A percentile compares a stretch with the other conserved stretches of the same genome.
phyloP scores from a whole-genome alignment of 53 echinoderm and acorn worm species.

The Actinopyga echinites region DNA sequence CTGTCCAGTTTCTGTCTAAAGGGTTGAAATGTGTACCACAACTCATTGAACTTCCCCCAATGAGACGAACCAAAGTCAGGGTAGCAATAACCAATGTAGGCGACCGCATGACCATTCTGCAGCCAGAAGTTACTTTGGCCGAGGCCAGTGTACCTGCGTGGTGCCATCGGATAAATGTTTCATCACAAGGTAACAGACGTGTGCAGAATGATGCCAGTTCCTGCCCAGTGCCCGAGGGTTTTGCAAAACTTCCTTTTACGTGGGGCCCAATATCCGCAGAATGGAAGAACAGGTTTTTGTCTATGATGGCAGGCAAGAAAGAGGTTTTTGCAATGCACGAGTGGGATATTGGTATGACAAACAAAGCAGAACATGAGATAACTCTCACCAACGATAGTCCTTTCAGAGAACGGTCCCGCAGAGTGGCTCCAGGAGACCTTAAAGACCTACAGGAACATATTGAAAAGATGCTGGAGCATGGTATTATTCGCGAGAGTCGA shows the following conservation, averaged over 20 bases:
- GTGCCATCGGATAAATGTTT: not conserved
- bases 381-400: slow-evolving; percentile 46
- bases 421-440: slow-evolving; percentile 51
- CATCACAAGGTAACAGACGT: too few species aligned
- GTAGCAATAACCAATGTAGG: not conserved
- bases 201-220: too few species aligned
- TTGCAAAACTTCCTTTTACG: not conserved
- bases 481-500: slow-evolving; percentile 46
- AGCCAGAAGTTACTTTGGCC: not conserved
- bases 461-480: slow-evolving; percentile 42
- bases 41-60: not conserved
- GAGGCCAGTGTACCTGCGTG: not conserved
- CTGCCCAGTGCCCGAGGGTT: slow-evolving; percentile 39
- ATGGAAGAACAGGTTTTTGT: not conserved
- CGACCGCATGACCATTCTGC: not conserved
- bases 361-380: slow-evolving; percentile 45
- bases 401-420: slow-evolving; percentile 46
- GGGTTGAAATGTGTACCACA: not conserved
- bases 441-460: slow-evolving; percentile 48
- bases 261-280: not conserved
- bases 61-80: not conserved
- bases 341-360: slow-evolving; percentile 51
- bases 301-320: slow-evolving; percentile 24
- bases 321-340: slow-evolving; percentile 52
- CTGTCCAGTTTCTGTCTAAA: not conserved